phyloP scores from a whole-genome alignment of 1,140 invertebrate genomes.

The Caenorhabditis remanei region DNA sequence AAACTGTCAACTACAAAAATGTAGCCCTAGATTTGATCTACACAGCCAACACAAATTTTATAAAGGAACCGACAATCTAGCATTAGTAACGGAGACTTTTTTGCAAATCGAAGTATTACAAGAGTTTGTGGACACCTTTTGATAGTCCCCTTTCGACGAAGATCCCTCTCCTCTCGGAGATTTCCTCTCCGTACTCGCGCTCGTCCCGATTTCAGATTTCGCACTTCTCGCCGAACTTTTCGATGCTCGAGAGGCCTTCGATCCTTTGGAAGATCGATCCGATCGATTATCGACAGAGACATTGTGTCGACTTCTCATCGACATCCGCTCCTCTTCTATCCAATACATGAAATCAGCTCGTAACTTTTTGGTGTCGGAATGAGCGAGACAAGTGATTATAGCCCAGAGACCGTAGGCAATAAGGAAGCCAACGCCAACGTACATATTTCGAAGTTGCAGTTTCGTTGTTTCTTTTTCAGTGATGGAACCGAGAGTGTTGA shows the following conservation, averaged over 20 bases:
- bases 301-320: slow-evolving; percentile 58
- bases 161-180: slow-evolving; percentile 30
- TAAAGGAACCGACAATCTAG: slow-evolving; percentile 40
- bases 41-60: not conserved
- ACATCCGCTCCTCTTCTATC: slow-evolving; percentile 64
- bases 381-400: slow-evolving; percentile 7
- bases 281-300: slow-evolving; percentile 54
- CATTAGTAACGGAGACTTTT: slow-evolving; percentile 42
- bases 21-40: no score
- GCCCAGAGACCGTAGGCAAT: slow-evolving; percentile 62
- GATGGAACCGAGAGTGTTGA: slow-evolving; percentile 58
- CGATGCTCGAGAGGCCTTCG: slow-evolving; percentile 55
- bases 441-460: slow-evolving; percentile 63
- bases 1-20: no score
- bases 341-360: slow-evolving; percentile 66
- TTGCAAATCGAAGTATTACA: slow-evolving; percentile 48
- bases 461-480: slow-evolving; percentile 58
- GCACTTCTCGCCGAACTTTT: slow-evolving; percentile 57
- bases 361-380: slow-evolving; percentile 57
- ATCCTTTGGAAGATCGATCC: slow-evolving; percentile 57
- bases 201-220: slow-evolving; percentile 37
- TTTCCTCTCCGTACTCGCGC: slow-evolving; percentile 31
- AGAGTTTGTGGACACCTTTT: slow-evolving; percentile 37
- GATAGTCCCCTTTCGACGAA: slow-evolving; percentile 17
- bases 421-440: slow-evolving; percentile 61